Conservation (phyloP, 2,888 invertebrate species). For the Drosophila parthenogenetica region DNA sequence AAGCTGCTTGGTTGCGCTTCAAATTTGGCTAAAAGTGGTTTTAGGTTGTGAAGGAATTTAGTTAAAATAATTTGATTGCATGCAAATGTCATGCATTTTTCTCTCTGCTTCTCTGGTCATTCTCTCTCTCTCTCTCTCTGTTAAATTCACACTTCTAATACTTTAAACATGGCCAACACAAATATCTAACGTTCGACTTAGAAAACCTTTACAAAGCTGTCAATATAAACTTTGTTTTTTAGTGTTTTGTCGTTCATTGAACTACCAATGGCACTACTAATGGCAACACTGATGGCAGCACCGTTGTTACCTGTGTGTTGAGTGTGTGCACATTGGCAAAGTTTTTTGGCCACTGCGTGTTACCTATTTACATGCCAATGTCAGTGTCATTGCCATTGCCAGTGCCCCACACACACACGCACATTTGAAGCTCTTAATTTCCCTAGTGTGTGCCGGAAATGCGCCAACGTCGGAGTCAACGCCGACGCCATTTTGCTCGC, state of each 20-base stretch:
- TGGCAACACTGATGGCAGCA: not conserved
- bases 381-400: not conserved
- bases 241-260: not conserved
- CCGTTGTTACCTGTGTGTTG: conserved; percentile 1
- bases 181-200: not conserved
- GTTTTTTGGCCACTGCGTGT: conserved; percentile 22
- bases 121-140: conserved; percentile 5
- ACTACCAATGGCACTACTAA: not conserved
- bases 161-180: conserved; percentile 12
- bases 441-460: conserved; percentile 64
- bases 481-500: conserved; percentile 58
- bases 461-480: conserved; percentile 26
- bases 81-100: not conserved
- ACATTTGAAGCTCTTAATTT: conserved; percentile 54
- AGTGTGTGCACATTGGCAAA: conserved; percentile 32
- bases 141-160: conserved; percentile 37
- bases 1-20: too few species aligned
- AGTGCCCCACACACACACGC: conserved; percentile 20
- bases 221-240: too few species aligned
- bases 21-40: conserved; percentile 8
- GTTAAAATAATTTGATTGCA: conserved; percentile 57
- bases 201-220: not conserved
- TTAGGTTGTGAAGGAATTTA: conserved; percentile 5
- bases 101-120: not conserved
- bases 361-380: conserved; percentile 36